A percentile compares a stretch with the other conserved stretches of the same genome.
Conservation (phyloP, 2,888 invertebrate genomes). For the Eristalis pertinax region DNA sequence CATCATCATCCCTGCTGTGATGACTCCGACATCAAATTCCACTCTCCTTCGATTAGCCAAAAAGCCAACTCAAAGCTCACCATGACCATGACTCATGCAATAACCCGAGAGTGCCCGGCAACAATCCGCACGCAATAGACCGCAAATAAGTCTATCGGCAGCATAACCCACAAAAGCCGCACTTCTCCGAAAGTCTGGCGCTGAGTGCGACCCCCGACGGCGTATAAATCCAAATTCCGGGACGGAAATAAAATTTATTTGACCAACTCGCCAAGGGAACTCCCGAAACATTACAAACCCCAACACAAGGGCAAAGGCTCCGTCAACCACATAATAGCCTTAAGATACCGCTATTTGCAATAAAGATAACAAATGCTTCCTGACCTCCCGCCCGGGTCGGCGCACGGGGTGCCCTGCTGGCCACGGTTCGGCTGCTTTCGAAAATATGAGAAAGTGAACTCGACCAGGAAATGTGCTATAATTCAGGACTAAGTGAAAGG, state of each 20-base stretch:
- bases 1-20: not conserved
- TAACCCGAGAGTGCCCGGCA: slow-evolving; percentile 44
- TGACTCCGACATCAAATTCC: not conserved
- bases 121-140: slow-evolving; percentile 66
- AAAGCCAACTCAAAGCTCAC: slow-evolving; percentile 42
- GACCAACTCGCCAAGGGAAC: slow-evolving; percentile 59
- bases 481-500: slow-evolving; percentile 70
- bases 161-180: slow-evolving; percentile 52
- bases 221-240: slow-evolving; percentile 54
- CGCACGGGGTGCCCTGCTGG: not conserved
- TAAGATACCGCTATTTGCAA: slow-evolving; percentile 63
- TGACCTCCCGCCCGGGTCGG: slow-evolving; percentile 29
- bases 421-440: slow-evolving; percentile 13
- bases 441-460: slow-evolving; percentile 18
- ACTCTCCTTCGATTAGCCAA: not conserved
- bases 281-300: slow-evolving; percentile 62
- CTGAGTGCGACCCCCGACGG: not conserved
- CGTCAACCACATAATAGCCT: slow-evolving; percentile 59
- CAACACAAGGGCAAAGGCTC: slow-evolving; percentile 18
- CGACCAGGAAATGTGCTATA: slow-evolving; percentile 68
- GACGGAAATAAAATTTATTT: slow-evolving; percentile 68
- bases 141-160: slow-evolving; percentile 51
- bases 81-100: slow-evolving; percentile 46
- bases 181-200: slow-evolving; percentile 15
- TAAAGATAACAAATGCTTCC: slow-evolving; percentile 71